Conservation (phyloP, 1,140 invertebrate genomes). For the Leptopilina clavipes region DNA sequence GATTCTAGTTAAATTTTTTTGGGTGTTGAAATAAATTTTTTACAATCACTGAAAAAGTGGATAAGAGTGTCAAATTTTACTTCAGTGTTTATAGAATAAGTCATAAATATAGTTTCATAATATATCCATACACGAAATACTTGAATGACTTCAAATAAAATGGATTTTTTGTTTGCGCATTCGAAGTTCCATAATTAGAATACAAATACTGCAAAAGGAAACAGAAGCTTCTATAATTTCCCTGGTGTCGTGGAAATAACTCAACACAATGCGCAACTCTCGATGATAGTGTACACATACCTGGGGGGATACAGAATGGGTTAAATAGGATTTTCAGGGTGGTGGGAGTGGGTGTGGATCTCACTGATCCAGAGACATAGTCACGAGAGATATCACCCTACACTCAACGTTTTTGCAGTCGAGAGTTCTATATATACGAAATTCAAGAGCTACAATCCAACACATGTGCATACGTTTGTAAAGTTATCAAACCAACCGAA, state of each 20-base stretch:
- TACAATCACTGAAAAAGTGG: no score
- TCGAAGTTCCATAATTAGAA: not conserved
- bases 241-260: slow-evolving; percentile 6
- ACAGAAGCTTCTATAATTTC: slow-evolving; percentile 4
- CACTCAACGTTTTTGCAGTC: slow-evolving; percentile 5
- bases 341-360: not conserved
- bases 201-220: not conserved
- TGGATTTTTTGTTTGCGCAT: no score
- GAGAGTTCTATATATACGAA: not conserved
- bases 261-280: slow-evolving; percentile 21
- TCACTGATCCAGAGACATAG: not conserved
- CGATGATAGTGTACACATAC: slow-evolving; percentile 14
- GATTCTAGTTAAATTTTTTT: no score
- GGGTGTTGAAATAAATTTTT: no score
- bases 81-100: no score
- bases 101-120: no score
- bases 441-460: not conserved
- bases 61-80: no score
- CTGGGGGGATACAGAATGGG: slow-evolving; percentile 24
- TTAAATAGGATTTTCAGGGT: slow-evolving; percentile 27
- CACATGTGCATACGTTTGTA: slow-evolving; percentile 10
- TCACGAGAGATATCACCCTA: not conserved
- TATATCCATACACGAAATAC: no score
- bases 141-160: no score
- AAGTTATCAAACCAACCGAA: slow-evolving; percentile 6